These are phyloP conservation scores for Calephelis perditalis DNA, from an alignment of 2,888 invertebrate species.

Conservation along the genomic window DNA sequence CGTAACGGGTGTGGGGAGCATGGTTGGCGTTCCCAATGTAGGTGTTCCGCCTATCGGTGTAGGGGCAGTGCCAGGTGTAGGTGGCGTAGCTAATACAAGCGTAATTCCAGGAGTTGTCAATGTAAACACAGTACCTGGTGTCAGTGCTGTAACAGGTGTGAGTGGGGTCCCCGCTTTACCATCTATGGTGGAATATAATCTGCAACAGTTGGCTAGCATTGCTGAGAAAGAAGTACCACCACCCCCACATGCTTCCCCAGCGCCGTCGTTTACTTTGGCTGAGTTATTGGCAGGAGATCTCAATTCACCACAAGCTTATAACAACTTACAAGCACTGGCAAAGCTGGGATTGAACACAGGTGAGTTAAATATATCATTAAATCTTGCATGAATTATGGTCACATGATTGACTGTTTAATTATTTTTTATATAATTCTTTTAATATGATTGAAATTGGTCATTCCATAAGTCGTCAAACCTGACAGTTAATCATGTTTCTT, in stretches of 20 bases:
- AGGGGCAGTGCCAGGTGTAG: conserved; percentile 48
- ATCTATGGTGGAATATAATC: conserved; percentile 91
- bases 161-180: conserved; percentile 63
- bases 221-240: conserved; percentile 83
- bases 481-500: too few relatives aligned
- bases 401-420: too few relatives aligned
- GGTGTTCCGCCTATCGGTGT: conserved; percentile 44
- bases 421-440: too few relatives aligned
- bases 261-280: conserved; percentile 85
- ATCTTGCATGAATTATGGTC: too few relatives aligned
- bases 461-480: too few relatives aligned
- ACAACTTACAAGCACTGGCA: conserved; percentile 93
- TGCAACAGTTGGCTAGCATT: conserved; percentile 89
- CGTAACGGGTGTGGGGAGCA: conserved; percentile 31
- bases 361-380: conserved; percentile 42
- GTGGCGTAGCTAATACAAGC: conserved; percentile 44
- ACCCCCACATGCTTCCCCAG: conserved; percentile 72
- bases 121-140: conserved; percentile 52
- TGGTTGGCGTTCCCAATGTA: conserved; percentile 39
- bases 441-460: too few relatives aligned
- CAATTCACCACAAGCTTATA: conserved; percentile 86
- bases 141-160: conserved; percentile 45
- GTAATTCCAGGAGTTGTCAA: conserved; percentile 55
- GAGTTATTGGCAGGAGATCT: conserved; percentile 87
- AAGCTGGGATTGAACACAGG: conserved; percentile 88